Evolutionary conservation across 2,113 vertebrate species (phyloP), one percentile per base, ranked within the genome.

Genomic region (Ornithorhynchus anatinus): DNA sequence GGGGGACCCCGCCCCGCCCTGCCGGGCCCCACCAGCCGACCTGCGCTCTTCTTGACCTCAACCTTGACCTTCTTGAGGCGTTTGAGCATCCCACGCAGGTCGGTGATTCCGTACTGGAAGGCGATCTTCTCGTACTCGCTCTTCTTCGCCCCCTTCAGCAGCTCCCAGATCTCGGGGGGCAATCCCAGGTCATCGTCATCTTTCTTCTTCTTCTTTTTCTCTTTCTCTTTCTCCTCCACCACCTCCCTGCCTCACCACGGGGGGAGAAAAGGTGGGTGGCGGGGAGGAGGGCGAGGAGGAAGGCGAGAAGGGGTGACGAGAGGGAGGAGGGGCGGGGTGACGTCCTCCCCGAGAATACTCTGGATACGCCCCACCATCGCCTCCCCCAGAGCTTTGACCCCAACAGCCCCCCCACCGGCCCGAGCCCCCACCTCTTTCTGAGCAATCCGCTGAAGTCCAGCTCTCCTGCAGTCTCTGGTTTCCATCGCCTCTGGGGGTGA

Each of bases 51-150:
- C 72, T 96, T 96, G 69, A 92, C 79, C 86, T 96, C 95, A 4
- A 92, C 93, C 16, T 88, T 94, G 92, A 95, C 94, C 87, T 94
- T 95, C 90, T 97, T 98, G 73, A 97, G 94, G 48, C 93, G 89
- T 64, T 92, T 95, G 32, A 97, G 89, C 96, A 98, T 92, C 73
- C 96, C 96, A 2, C 95, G 90, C 33, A 98, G 94, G 89, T 98
- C 97, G 0, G 97, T 98, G 87, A 97, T 96, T 69, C 97, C 97
- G 0, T 97, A 96, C 85, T 98, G 84, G 50, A 98, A 97, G 71
- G 96, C 96, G 1, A 98, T 97, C 73, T 91, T 94, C 92, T 98
- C 97, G 0, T 94, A 97, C 82, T 98, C 97, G 5, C 96, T 96
- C 57, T 96, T 95, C 82, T 95, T 96, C 0, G 96, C 96, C 0